These are phyloP conservation scores for Phengaris arion DNA, from an alignment of 2,888 invertebrate species.

Conservation along the genomic window DNA sequence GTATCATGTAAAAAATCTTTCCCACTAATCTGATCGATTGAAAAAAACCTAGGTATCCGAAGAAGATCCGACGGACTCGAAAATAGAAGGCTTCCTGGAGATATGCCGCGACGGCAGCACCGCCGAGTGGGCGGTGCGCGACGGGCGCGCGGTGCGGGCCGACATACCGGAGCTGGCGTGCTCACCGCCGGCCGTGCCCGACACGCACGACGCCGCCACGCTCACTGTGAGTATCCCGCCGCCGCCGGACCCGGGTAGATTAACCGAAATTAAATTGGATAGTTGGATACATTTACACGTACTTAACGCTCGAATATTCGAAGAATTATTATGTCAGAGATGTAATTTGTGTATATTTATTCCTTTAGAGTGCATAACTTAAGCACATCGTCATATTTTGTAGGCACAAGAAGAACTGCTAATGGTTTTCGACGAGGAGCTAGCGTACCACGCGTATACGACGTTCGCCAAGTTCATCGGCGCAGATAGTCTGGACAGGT, in stretches of 20 bases:
- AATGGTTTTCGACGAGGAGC: slow-evolving; percentile 89
- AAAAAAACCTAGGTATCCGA: slow-evolving; percentile 39
- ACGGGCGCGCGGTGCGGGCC: slow-evolving; percentile 72
- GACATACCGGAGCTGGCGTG: slow-evolving; percentile 81
- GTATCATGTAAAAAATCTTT: background rate
- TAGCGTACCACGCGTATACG: slow-evolving; percentile 91
- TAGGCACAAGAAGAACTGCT: slow-evolving; percentile 88
- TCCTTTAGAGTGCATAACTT: background rate
- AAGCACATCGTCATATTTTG: background rate
- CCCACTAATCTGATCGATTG: no score
- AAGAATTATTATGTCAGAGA: no score
- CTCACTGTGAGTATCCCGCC: slow-evolving; percentile 51
- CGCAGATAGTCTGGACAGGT: slow-evolving; percentile 83
- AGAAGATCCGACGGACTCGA: slow-evolving; percentile 47
- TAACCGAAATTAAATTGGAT: no score
- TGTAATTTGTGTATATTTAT: no score
- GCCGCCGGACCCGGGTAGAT: no score
- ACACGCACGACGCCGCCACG: slow-evolving; percentile 47
- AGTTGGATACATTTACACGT: no score
- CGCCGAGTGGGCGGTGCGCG: slow-evolving; percentile 80
- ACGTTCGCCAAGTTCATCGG: slow-evolving; percentile 87
- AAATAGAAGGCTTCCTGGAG: slow-evolving; percentile 73
- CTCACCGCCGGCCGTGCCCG: slow-evolving; percentile 79
- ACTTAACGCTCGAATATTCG: no score
- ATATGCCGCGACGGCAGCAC: slow-evolving; percentile 80